A percentile compares a stretch with the other conserved stretches of the same genome.
These are phyloP conservation scores for Macrosiphum euphorbiae DNA, from an alignment of 2,888 invertebrate genomes.

Conservation along the genomic window DNA sequence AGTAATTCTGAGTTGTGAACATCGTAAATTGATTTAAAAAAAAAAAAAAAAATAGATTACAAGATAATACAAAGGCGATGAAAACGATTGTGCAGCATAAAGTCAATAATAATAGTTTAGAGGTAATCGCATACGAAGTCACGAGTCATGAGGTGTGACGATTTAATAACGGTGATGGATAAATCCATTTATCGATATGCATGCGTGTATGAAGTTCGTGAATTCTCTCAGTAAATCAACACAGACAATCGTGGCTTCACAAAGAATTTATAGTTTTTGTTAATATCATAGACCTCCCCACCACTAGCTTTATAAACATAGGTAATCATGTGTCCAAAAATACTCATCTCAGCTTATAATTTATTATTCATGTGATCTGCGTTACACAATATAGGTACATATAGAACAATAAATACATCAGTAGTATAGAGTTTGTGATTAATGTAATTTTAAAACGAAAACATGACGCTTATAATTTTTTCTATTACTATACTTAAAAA, in stretches of 20 bases:
- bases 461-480: not conserved
- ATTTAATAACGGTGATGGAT: constrained; percentile 13
- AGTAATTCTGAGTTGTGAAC: not conserved
- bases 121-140: not conserved
- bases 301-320: not conserved
- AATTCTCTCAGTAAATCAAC: constrained; percentile 12
- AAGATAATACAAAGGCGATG: not conserved
- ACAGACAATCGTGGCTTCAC: not conserved
- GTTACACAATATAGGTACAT: not conserved
- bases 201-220: not conserved
- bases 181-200: not conserved
- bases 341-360: not conserved
- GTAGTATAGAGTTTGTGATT: not conserved
- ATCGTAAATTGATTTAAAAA: not conserved
- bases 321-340: not conserved
- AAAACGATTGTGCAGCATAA: not conserved
- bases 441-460: not conserved
- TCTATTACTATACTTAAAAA: not conserved
- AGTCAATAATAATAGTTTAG: not conserved
- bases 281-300: not conserved
- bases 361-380: not conserved
- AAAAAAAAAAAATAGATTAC: not conserved
- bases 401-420: not conserved
- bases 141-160: not conserved
- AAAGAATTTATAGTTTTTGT: not conserved